Conservation (phyloP, 1,140 invertebrate genomes). For the Planococcus citri region DNA sequence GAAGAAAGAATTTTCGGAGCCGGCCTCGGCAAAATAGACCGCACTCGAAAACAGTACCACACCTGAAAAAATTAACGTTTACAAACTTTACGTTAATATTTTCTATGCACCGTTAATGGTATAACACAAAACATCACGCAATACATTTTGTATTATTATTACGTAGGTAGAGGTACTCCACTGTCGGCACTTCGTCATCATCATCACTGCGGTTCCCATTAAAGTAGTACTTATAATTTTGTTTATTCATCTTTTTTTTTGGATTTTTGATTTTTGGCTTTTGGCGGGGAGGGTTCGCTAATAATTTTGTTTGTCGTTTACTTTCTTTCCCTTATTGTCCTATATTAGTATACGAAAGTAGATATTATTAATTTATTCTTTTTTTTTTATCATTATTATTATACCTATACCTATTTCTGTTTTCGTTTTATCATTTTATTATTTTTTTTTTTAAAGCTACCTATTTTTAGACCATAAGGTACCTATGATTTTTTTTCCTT, state of each 20-base stretch:
- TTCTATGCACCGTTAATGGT: not conserved
- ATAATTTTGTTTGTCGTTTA: too few species aligned
- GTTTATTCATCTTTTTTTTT: not conserved
- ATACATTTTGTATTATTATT: not conserved
- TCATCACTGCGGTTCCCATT: not conserved
- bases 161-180: not conserved
- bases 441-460: too few species aligned
- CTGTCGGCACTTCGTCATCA: constrained; percentile 13
- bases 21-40: constrained; percentile 97
- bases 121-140: not conserved
- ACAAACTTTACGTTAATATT: constrained; percentile 7
- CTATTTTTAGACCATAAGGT: too few species aligned
- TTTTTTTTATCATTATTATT: not conserved
- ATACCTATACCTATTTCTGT: too few species aligned
- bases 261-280: too few species aligned
- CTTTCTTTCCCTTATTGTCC: too few species aligned
- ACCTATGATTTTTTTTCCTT: too few species aligned
- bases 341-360: too few species aligned
- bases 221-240: not conserved
- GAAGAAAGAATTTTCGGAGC: constrained; percentile 89
- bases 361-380: too few species aligned
- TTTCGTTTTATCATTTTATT: too few species aligned
- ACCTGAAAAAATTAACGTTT: constrained; percentile 49
- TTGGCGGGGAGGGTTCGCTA: too few species aligned
- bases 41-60: constrained; percentile 96